Conservation (phyloP, 2,113 vertebrate genomes). For the Canis aureus region DNA sequence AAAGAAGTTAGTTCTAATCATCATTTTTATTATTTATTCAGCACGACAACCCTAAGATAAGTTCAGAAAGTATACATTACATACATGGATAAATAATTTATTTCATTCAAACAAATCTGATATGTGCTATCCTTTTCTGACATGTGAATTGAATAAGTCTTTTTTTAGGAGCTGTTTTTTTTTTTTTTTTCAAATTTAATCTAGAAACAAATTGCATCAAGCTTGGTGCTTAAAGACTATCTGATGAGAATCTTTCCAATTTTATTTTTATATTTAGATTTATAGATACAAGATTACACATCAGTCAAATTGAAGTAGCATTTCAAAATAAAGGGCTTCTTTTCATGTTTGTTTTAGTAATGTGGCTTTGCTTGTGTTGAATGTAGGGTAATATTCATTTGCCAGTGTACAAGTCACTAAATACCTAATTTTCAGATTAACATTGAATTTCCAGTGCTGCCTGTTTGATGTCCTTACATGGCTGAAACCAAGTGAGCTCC, state of each 20-base stretch:
- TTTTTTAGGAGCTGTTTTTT: constrained; percentile 56
- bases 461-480: constrained; percentile 30
- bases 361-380: constrained; percentile 66
- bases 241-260: constrained; percentile 64
- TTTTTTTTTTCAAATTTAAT: constrained; percentile 47
- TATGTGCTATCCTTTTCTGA: constrained; percentile 57
- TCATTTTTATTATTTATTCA: constrained; percentile 70
- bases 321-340: constrained; percentile 42
- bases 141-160: constrained; percentile 30
- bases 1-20: constrained; percentile 45
- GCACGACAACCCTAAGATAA: constrained; percentile 36
- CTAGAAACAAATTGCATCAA: constrained; percentile 57
- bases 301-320: constrained; percentile 15
- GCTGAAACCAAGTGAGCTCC: constrained; percentile 48
- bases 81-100: constrained; percentile 57
- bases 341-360: constrained; percentile 49
- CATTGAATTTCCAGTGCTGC: constrained; percentile 17
- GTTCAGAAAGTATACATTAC: constrained; percentile 57
- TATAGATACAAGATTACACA: constrained; percentile 54
- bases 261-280: constrained; percentile 73
- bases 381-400: constrained; percentile 61
- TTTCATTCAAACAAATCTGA: constrained; percentile 73
- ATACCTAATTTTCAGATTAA: constrained; percentile 70
- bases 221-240: constrained; percentile 62
- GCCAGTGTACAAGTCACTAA: constrained; percentile 55